Evolutionary conservation across 2,113 vertebrate species (phyloP).

Genomic region (Microcebus lehilahytsara): DNA sequence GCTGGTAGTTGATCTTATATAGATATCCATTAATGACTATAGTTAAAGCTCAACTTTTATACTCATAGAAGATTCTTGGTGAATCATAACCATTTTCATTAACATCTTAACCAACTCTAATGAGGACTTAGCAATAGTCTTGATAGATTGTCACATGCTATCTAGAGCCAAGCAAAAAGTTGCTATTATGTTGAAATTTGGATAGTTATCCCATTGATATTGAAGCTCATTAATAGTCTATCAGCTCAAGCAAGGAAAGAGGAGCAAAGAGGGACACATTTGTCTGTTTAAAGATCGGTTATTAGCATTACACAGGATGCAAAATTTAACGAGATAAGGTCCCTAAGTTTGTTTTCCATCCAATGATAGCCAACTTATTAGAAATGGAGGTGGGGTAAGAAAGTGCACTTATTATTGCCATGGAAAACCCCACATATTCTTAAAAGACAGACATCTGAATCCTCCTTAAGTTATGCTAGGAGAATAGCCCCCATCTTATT

Average conservation of each 20-base stretch:
- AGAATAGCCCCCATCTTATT: not conserved
- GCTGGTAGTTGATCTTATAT: not conserved
- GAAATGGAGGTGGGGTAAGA: not conserved
- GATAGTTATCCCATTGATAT: not conserved
- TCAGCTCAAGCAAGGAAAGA: not conserved
- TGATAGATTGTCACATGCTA: not conserved
- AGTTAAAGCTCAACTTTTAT: not conserved
- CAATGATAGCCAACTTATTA: not conserved
- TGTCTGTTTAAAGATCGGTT: not conserved
- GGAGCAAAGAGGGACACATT: not conserved
- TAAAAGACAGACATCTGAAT: not conserved
- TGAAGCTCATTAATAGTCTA: not conserved
- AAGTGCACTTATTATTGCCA: not conserved
- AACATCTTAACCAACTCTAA: not conserved
- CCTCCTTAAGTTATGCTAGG: not conserved
- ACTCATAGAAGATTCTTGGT: not conserved
- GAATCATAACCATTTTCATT: not conserved
- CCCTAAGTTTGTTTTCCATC: not conserved
- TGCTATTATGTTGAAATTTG: conserved; percentile 48
- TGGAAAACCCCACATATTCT: not conserved
- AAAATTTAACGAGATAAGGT: not conserved
- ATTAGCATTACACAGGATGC: not conserved
- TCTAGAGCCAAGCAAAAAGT: not conserved
- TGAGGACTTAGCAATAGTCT: not conserved
- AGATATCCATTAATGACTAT: not conserved